Percentiles rank a stretch among this genome's conserved stretches.
These are phyloP conservation scores for Anoplius nigerrimus DNA, from an alignment of 2,888 invertebrate genomes.

Conservation along the genomic window DNA sequence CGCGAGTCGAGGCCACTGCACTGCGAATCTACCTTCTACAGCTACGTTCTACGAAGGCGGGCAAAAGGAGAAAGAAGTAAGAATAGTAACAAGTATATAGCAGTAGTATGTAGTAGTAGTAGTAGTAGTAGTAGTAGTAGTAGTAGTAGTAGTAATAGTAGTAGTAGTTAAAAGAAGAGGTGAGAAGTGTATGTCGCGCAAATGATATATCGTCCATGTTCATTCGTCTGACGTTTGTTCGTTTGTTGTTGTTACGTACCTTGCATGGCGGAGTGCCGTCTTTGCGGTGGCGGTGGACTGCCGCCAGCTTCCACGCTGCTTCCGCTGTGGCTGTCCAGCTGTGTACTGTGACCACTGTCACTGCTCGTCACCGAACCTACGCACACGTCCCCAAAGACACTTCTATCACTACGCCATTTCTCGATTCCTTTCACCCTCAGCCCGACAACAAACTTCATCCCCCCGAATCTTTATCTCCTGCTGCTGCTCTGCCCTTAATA, in stretches of 20 bases:
- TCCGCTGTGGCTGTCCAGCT: conserved; percentile 80
- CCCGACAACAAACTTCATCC: conserved; percentile 6
- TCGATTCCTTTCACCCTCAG: conserved; percentile 11
- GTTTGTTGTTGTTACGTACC: conserved; percentile 73
- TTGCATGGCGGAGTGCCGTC: conserved; percentile 78
- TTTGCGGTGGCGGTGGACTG: conserved; percentile 76
- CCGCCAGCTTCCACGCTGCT: conserved; percentile 78
- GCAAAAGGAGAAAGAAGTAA: conserved; percentile 32
- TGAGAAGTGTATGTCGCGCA: conserved; percentile 4
- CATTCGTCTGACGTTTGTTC: conserved; percentile 15
- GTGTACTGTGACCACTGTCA: conserved; percentile 92
- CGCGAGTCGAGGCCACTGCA: conserved; percentile 4
- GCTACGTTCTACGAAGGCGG: conserved; percentile 50
- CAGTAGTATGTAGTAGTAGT: too few species aligned
- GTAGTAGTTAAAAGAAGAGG: conserved; percentile 5
- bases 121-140: too few species aligned
- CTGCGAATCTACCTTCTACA: conserved; percentile 40
- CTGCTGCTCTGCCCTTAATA: conserved; percentile 2
- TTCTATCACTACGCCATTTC: conserved; percentile 71
- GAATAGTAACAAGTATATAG: conserved; percentile 37
- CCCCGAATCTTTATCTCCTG: background rate
- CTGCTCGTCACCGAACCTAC: conserved; percentile 92
- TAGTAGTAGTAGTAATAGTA: too few species aligned
- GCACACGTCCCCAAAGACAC: conserved; percentile 71
- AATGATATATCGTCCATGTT: conserved; percentile 5